phyloP scores from a whole-genome alignment of 2,797 vertebrate genomes.

The Distichodus sexfasciatus region DNA sequence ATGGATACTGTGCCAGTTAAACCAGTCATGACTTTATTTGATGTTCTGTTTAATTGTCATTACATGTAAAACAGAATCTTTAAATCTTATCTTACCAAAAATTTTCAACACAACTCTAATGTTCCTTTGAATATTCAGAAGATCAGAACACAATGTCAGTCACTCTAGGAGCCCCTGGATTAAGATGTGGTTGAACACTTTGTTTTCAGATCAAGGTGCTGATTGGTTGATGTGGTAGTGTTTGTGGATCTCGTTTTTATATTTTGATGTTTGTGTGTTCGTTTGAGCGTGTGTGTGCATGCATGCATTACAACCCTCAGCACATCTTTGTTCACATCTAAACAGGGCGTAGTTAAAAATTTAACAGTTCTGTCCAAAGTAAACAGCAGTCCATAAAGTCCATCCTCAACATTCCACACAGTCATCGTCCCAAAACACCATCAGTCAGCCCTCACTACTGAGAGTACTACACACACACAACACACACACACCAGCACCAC shows the following conservation, averaged over 20 bases:
- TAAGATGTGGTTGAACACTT: too few relatives aligned
- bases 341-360: conserved; percentile 83
- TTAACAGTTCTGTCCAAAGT: conserved; percentile 81
- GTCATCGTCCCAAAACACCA: conserved; percentile 50
- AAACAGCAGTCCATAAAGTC: conserved; percentile 86
- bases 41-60: not conserved
- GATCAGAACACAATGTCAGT: too few relatives aligned
- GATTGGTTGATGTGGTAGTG: conserved; percentile 16
- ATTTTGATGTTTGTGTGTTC: conserved; percentile 27
- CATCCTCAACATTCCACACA: conserved; percentile 76
- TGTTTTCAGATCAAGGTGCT: too few relatives aligned
- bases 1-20: not conserved
- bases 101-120: too few relatives aligned
- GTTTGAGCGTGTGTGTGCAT: conserved; percentile 36
- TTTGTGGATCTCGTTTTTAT: conserved; percentile 21
- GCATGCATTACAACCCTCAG: conserved; percentile 64
- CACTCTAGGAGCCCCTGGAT: too few relatives aligned
- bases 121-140: too few relatives aligned
- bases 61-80: not conserved
- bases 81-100: not conserved
- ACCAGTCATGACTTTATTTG: too few relatives aligned
- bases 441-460: conserved; percentile 56
- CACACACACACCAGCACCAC: not conserved
- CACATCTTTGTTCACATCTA: conserved; percentile 74
- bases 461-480: not conserved